Percentiles rank a stretch among this genome's conserved stretches.
Conservation (phyloP, 1,140 invertebrate species). For the Drosophila simulans region DNA sequence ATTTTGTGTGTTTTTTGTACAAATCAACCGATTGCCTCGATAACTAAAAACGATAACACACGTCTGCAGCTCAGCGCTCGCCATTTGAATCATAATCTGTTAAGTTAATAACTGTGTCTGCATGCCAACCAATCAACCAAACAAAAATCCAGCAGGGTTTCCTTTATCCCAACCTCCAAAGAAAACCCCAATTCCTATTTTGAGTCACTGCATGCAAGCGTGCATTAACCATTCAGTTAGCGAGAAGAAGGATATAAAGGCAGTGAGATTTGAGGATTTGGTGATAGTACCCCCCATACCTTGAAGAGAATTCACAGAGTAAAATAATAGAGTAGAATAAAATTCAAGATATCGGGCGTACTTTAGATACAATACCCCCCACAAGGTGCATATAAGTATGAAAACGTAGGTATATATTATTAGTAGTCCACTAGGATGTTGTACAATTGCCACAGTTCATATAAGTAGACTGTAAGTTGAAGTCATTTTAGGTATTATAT, state of each 20-base stretch:
- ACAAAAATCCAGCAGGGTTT: constrained; percentile 17
- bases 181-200: neutral
- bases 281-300: constrained; percentile 4
- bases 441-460: neutral
- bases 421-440: neutral
- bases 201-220: constrained; percentile 18
- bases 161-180: constrained; percentile 3
- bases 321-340: too few relatives aligned
- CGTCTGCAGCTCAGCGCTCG: constrained; percentile 22
- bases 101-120: constrained; percentile 36
- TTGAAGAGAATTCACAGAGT: neutral
- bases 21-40: constrained; percentile 25
- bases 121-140: constrained; percentile 16
- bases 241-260: constrained; percentile 1
- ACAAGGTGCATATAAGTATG: constrained; percentile 34
- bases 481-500: neutral
- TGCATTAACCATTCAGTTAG: constrained; percentile 21
- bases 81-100: constrained; percentile 35
- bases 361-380: neutral
- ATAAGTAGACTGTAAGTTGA: constrained; percentile 11
- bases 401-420: neutral
- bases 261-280: constrained; percentile 14
- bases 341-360: constrained; percentile 3
- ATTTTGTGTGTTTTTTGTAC: constrained; percentile 29
- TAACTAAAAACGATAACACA: constrained; percentile 41